These are phyloP conservation scores for Sarcophaga variegata DNA, from an alignment of 2,888 invertebrate species.

Conservation along the genomic window DNA sequence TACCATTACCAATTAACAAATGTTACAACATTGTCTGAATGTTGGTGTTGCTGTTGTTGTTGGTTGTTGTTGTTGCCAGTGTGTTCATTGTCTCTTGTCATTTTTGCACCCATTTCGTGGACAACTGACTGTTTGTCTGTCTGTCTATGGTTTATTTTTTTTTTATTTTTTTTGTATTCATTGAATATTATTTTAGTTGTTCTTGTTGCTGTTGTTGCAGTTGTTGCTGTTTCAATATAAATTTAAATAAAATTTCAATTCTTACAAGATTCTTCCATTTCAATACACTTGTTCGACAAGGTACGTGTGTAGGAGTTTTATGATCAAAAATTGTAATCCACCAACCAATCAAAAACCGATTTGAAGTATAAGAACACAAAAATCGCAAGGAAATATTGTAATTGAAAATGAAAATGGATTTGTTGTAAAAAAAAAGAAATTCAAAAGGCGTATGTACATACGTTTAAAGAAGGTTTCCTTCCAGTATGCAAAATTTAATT, in stretches of 20 bases:
- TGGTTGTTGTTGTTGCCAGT: not conserved
- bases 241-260: conserved; percentile 65
- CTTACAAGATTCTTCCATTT: conserved; percentile 69
- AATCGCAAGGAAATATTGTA: not conserved
- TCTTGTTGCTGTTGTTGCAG: conserved; percentile 3
- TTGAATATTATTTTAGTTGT: not conserved
- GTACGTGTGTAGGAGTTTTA: conserved; percentile 67
- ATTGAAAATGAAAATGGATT: no score
- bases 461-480: no score
- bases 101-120: conserved; percentile 7
- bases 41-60: not conserved
- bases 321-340: conserved; percentile 58
- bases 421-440: no score
- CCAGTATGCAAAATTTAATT: no score
- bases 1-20: conserved; percentile 36
- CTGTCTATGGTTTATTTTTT: no score
- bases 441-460: no score
- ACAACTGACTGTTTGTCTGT: conserved; percentile 7
- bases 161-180: not conserved
- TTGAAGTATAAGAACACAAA: not conserved
- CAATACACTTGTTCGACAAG: conserved; percentile 65
- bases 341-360: conserved; percentile 62
- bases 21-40: conserved; percentile 35
- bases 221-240: conserved; percentile 44
- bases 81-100: conserved; percentile 31